Evolutionary conservation across 2,888 invertebrate species (phyloP), one percentile per base, ranked within the genome.

Genomic region (Ochropleura plecta): DNA sequence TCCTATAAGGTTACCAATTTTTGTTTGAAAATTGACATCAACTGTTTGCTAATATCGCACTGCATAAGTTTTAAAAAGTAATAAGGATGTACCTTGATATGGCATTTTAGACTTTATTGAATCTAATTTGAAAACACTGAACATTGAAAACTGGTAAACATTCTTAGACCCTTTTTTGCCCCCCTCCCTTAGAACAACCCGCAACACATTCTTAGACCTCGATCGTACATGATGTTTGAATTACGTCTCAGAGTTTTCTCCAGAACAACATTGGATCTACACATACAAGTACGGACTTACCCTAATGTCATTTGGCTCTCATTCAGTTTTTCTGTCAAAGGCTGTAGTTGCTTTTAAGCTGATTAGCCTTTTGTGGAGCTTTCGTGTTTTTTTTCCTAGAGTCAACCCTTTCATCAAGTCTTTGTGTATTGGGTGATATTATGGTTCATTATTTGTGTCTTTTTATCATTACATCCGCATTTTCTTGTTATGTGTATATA

Each of bases 341-440:
- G 71, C 86, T 80, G 73, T 48, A 81, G 77, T 57, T 73, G 90
- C 90, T 90, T 89, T 92, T 92, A 91, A 91, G 88, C 85, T 91
- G 91, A 93, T 93, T 91, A 92, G 89, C 89, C 87, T 88, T 91
- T 91, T 90, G 82, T 88, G 83, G 79, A 83, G 67, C 46, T 53
- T 51, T 71, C 63, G 62, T 76, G 70, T 81, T 75, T 84, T 82
- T 78, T 81, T 69, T 63, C 55, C 60, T 55, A 62, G 40, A 79
- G 67, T 76, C 82, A 64, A 59, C 64, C 63, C 67, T 85, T 83
- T 80, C 60, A 77, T 78, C 49, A 64, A 66, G 42, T 53, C 44
- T 84, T 73, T 78, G 59, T 71, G 40, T 44, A 64, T 67, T 30
- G n/a, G 18, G 30, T 69, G 16, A 44, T 59, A 10, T 69, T 60